Base-by-base conservation (phyloP, 2,888 invertebrate species). In the Cryptophagus acutangulus region DNA sequence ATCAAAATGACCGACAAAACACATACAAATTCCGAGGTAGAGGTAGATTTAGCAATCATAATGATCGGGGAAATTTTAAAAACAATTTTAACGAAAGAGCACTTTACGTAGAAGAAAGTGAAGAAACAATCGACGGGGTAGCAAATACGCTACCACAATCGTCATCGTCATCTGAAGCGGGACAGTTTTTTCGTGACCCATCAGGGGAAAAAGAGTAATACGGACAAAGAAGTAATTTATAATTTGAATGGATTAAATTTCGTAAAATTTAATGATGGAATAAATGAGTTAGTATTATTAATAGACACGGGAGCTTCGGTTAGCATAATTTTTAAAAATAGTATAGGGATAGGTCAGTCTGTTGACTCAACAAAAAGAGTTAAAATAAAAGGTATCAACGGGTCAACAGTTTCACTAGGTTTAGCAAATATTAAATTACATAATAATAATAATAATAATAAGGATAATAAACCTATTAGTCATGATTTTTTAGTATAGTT, bases 271-370 rank as follows among this genome's bases (percentile, higher is more conserved):
- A 33, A n/a, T 8, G 28, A 29, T 29, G 26, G 18, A n/a, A 10
- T 28, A 13, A n/a, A 15, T 9, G 3, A 18, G 20, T 18, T 40
- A 31, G 24, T 10, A 10, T 40, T 33, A 28, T 40, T 40, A 40
- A 4, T 43, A 18, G 43, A 43, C 15, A 40, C 36, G 12, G 26
- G 40, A 5, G 40, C 44, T 10, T 40, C 40, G 2, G 24, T 40
- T 12, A 33, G 40, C 29, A 25, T 33, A 2, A 37, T 44, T 28
- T 33, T 40, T 18, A 28, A 10, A 28, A 16, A 33, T 9, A 10
- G n/a, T 40, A 2, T 44, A 26, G 25, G 24, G 5, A 16, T n/a
- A 15, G 8, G 28, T 35, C 29, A 36, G 20, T 12, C n/a, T 13
- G 33, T 39, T 18, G 14, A 38, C 18, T 13, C 18, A 17, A 6